Evolutionary conservation across 1,140 invertebrate species (phyloP).

Genomic region (Aphelinus atriplicis): DNA sequence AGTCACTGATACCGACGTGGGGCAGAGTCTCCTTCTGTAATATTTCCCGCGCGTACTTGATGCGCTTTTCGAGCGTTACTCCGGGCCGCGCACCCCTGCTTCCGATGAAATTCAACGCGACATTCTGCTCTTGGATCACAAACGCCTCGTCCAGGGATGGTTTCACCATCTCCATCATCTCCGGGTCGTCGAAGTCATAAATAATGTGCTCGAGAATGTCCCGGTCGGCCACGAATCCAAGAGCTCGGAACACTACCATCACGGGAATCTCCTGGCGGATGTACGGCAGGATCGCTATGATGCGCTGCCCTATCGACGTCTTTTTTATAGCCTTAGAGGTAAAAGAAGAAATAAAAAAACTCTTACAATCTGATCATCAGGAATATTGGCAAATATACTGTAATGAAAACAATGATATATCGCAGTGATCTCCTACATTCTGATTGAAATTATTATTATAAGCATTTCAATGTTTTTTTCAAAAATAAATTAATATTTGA

Average conservation of each 20-base stretch:
- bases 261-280: conserved; percentile 99
- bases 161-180: conserved; percentile 99
- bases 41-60: conserved; percentile 98
- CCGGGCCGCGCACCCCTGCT: conserved; percentile 93
- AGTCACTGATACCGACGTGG: conserved; percentile 97
- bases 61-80: conserved; percentile 96
- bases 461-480: too few species aligned
- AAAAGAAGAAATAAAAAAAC: background rate
- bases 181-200: conserved; percentile 98
- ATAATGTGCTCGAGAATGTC: conserved; percentile 99
- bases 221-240: conserved; percentile 97
- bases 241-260: conserved; percentile 96
- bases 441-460: too few species aligned
- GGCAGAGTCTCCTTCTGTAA: conserved; percentile 99
- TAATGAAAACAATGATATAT: too few species aligned
- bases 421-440: too few species aligned
- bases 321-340: conserved; percentile 46
- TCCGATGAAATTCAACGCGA: conserved; percentile 97
- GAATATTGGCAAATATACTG: too few species aligned
- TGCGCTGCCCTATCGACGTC: conserved; percentile 75
- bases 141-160: conserved; percentile 98
- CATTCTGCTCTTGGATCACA: conserved; percentile 98
- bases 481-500: too few species aligned
- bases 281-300: conserved; percentile 96
- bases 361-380: too few species aligned